Percentiles rank a stretch among this genome's conserved stretches.
phyloP scores from a whole-genome alignment of 2,888 invertebrate genomes.

The Ceraclea dissimilis region DNA sequence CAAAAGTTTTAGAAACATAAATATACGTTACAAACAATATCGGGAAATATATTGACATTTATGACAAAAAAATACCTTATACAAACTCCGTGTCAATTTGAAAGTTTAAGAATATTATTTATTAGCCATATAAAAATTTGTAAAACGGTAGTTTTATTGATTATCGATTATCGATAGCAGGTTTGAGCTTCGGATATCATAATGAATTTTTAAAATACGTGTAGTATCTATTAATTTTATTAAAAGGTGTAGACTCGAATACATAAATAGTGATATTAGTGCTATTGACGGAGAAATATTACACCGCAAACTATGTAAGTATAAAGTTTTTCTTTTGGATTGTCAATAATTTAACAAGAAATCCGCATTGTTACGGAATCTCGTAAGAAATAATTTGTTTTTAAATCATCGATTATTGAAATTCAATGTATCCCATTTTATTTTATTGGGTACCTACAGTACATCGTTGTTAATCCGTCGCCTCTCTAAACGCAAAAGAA shows the following conservation, averaged over 20 bases:
- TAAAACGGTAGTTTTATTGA: slow-evolving; percentile 9
- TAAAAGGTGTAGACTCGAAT: not conserved
- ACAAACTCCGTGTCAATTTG: slow-evolving; percentile 3
- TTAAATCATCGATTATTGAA: too few species aligned
- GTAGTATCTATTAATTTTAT: not conserved
- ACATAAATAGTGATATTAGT: not conserved
- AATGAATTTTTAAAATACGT: not conserved
- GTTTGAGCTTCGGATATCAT: not conserved
- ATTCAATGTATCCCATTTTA: too few species aligned
- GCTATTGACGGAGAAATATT: not conserved
- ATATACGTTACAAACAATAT: not conserved
- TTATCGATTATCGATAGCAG: not conserved
- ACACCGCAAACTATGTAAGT: too few species aligned
- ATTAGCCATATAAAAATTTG: slow-evolving; percentile 10
- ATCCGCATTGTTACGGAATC: too few species aligned
- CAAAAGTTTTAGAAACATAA: too few species aligned
- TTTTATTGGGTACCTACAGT: too few species aligned
- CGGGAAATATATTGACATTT: slow-evolving; percentile 18
- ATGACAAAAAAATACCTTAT: slow-evolving; percentile 3
- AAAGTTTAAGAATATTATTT: slow-evolving; percentile 17
- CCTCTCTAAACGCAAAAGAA: too few species aligned
- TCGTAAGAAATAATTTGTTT: too few species aligned
- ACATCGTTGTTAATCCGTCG: too few species aligned
- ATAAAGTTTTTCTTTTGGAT: too few species aligned
- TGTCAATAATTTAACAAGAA: too few species aligned